These are phyloP conservation scores for Anser cygnoides DNA, from an alignment of 2,113 vertebrate species.

Conservation along the genomic window DNA sequence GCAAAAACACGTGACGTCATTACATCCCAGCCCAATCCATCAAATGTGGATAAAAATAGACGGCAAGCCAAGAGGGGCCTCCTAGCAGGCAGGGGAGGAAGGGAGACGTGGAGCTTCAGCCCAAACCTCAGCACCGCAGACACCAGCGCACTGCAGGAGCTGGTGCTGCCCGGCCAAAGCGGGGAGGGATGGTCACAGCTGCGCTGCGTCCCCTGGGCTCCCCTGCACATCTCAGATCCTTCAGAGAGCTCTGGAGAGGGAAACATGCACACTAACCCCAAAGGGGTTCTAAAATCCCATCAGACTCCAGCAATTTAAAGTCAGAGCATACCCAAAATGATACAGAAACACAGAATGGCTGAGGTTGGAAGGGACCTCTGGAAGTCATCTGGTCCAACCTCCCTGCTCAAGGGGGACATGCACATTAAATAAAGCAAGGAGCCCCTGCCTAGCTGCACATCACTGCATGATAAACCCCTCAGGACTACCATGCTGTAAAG, in stretches of 20 bases:
- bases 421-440: accelerated
- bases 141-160: neutral
- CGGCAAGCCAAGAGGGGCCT: neutral
- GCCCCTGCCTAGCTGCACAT: neutral
- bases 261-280: neutral
- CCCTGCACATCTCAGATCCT: neutral
- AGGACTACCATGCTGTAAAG: accelerated
- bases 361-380: neutral
- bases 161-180: neutral
- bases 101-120: neutral
- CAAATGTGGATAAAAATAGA: neutral
- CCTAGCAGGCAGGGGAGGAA: neutral
- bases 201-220: accelerated
- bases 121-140: accelerated
- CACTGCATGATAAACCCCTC: neutral
- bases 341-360: neutral
- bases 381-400: neutral
- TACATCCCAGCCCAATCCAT: neutral
- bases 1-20: neutral
- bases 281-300: neutral
- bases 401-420: neutral
- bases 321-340: accelerated
- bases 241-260: neutral
- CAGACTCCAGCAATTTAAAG: accelerated
- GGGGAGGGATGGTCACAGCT: accelerated